Conservation (phyloP, 2,888 invertebrate species). For the Brachyptera putata region DNA sequence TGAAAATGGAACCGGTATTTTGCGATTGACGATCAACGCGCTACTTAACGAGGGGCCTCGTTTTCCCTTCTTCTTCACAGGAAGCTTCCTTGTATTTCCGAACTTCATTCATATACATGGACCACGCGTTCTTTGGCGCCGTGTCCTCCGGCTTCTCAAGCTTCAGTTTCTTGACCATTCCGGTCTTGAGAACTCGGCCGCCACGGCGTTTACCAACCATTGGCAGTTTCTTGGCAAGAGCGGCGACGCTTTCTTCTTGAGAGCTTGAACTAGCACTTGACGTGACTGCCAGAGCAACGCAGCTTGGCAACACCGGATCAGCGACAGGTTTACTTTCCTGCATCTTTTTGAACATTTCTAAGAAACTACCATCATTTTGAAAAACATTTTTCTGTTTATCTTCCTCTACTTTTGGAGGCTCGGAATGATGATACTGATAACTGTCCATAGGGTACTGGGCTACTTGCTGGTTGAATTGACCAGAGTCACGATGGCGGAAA, state of each 20-base stretch:
- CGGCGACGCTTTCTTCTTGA: background rate
- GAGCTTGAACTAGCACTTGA: background rate
- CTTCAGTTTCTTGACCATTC: conserved; percentile 81
- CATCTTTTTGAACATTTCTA: conserved; percentile 90
- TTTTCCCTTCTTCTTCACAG: conserved; percentile 85
- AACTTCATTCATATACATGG: conserved; percentile 89
- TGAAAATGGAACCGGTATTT: too few relatives aligned
- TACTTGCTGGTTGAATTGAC: background rate
- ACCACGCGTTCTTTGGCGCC: conserved; percentile 77
- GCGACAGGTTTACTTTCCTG: conserved; percentile 49
- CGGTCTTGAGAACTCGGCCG: conserved; percentile 82
- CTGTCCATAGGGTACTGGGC: background rate
- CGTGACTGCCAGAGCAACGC: background rate
- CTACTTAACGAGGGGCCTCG: conserved; percentile 85
- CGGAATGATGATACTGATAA: background rate
- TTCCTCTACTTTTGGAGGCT: conserved; percentile 5
- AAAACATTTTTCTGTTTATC: conserved; percentile 55
- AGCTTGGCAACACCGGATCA: conserved; percentile 8
- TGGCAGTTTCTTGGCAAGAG: conserved; percentile 41
- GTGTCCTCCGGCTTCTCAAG: conserved; percentile 57
- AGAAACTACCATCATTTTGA: conserved; percentile 85
- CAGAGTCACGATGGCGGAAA: background rate
- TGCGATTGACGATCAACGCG: too few relatives aligned
- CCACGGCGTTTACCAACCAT: conserved; percentile 79
- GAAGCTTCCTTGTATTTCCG: conserved; percentile 88